Conservation (phyloP, 1,140 invertebrate species). For the Potamilus streckersoni region DNA sequence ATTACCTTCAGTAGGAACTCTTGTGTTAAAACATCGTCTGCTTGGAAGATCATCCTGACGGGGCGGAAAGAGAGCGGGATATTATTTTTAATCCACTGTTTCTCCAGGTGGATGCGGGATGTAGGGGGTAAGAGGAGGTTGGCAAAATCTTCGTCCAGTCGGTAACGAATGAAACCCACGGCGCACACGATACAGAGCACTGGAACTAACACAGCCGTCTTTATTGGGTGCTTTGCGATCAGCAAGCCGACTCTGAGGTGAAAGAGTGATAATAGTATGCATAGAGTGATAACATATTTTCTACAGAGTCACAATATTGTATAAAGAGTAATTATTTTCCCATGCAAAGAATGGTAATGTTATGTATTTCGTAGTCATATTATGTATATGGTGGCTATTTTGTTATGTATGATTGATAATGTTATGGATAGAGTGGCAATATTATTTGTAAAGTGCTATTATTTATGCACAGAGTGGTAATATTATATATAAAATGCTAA, state of each 20-base stretch:
- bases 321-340: too few relatives aligned
- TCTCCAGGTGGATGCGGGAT: conserved; percentile 25
- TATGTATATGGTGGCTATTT: too few relatives aligned
- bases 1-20: conserved; percentile 18
- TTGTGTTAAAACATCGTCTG: conserved; percentile 17
- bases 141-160: conserved; percentile 24
- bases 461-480: too few relatives aligned
- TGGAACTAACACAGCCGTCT: conserved; percentile 12
- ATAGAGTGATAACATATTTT: too few relatives aligned
- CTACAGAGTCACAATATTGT: too few relatives aligned
- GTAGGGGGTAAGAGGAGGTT: conserved; percentile 19
- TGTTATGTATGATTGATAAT: too few relatives aligned
- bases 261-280: too few relatives aligned
- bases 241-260: conserved; percentile 13
- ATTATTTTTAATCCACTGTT: conserved; percentile 22
- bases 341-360: too few relatives aligned
- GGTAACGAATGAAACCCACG: conserved; percentile 24
- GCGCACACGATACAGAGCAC: conserved; percentile 7
- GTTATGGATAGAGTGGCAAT: too few relatives aligned
- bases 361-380: too few relatives aligned
- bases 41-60: conserved; percentile 21
- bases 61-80: conserved; percentile 19
- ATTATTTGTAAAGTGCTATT: too few relatives aligned
- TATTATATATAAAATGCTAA: too few relatives aligned
- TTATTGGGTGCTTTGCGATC: conserved; percentile 10